Evolutionary conservation across 1,140 invertebrate species (phyloP), one percentile per base, ranked within the genome.

Genomic region (Plectrocnemia conspersa): DNA sequence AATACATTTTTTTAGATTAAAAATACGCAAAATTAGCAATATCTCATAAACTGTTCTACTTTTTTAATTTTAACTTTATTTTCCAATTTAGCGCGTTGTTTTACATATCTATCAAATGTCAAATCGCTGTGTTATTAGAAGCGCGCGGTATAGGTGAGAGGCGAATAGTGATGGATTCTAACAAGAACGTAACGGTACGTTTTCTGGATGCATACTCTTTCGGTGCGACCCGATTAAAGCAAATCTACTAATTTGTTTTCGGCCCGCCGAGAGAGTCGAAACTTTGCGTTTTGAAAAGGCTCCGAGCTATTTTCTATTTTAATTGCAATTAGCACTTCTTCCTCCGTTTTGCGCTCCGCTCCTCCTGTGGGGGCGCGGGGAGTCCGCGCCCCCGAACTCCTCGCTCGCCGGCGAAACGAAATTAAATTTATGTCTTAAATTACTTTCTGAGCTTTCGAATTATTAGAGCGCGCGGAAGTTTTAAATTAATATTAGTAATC

Each of bases 391-490:
- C 18, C 35, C 35, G 7, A 38, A 10, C 35, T 29, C n/a, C 27
- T 29, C 27, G n/a, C 27, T 10, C 35, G 35, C 15, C 5, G 10
- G 35, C 35, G 7, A 29, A n/a, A 7, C 27, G 27, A 29, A 29
- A n/a, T 29, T 29, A 50, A 61, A 61, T 61, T 61, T 61, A 58
- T 61, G 55, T 61, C 55, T 61, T 61, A 61, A 58, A 61, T 58
- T 58, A 58, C 59, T 61, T 61, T 61, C 55, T 52, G 55, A 61
- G 59, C 59, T 61, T 61, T 61, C 54, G 59, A 58, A 61, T 61
- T 61, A 61, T 61, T 61, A 48, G 46, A 57, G 46, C 41, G 53
- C 52, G 44, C 54, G 35, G 27, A 58, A 61, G 59, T 61, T 56
- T 58, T 35, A 61, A 61, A 61, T 61, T 58, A 61, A 61, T 52